Conservation (phyloP, 1,140 invertebrate species). For the roundworm (Caenorhabditis elegans) region WBcel235 BX284603.4:8084001-8084500, state of each 20-base stretch:
- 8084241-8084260: neutral
- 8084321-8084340: neutral
- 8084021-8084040: neutral
- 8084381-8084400: neutral
- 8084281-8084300: neutral
- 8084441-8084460: neutral
- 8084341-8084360: neutral
- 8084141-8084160: slow-evolving; percentile 3
- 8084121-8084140: neutral
- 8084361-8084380: slow-evolving; percentile 2
- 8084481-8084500: too few species aligned
- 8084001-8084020: neutral
- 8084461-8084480: too few species aligned
- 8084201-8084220: neutral
- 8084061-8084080: neutral
- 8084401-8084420: neutral
- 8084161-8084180: neutral
- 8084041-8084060: neutral
- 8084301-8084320: neutral
- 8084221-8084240: neutral
- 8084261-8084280: neutral
- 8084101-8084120: too few species aligned
- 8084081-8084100: neutral
- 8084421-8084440: neutral
- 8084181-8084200: neutral